Evolutionary conservation across 37 sponge, comb jelly and placozoan genomes (phyloP), one percentile per base, ranked within the genome.

Genomic region (Amphimedon queenslandica): DNA sequence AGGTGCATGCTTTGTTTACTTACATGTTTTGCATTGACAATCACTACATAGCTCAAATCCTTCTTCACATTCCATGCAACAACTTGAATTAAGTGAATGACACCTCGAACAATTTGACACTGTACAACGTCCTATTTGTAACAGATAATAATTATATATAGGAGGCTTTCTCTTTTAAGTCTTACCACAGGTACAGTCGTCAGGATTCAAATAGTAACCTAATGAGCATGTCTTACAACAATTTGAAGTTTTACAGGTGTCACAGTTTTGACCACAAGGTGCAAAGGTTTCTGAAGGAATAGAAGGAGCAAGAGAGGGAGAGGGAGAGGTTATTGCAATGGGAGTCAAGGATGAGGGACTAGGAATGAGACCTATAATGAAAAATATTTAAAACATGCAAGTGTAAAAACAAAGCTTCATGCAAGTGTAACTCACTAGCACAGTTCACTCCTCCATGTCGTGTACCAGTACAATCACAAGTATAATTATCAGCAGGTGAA

Each of bases 271-370:
- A 29, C 11, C 41, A 42, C 13, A 34, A 40, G 42, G 42, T 37
- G 69, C 25, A 1, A 10, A 69, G 69, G 41, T 2, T 5, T 4
- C 21, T 4, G 41, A 2, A 27, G 69, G 3, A 10, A 24, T 1
- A 27, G 69, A 69, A 10, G 16, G 69, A 40, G 29, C 35, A 34
- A 27, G 69, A 40, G 69, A 40, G 28, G 8, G 69, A 40, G 42
- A 6, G n/a, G 24, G 69, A 69, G 42, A 2, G 2, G 69, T 2
- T 2, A 6, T 16, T n/a, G n/a, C n/a, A n/a, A n/a, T n/a, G n/a
- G n/a, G n/a, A n/a, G n/a, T n/a, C n/a, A n/a, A n/a, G n/a, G n/a
- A n/a, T n/a, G n/a, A 66, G 39, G 67, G 39, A 30, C 11, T 10
- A 37, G n/a, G 36, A 66, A 11, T 10, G 38, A 66, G 36, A 66